Evolutionary conservation across 2,113 vertebrate genomes (phyloP), one percentile per base, ranked within the genome.

Genomic region (Paracanthobrama guichenoti): DNA sequence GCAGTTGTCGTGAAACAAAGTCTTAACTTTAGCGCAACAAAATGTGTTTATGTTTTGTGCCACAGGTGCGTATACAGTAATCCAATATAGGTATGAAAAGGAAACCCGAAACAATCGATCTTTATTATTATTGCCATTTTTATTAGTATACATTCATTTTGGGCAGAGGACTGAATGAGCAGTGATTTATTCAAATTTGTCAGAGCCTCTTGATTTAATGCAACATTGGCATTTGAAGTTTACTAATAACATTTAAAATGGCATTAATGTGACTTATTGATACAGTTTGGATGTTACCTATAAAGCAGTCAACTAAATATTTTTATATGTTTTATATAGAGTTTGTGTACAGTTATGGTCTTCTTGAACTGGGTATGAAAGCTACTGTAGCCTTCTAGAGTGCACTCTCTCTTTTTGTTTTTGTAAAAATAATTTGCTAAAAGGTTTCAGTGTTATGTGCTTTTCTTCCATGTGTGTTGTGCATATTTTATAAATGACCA

Each of bases 21-120:
- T 9, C 31, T 67, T 84, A 79, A 73, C 82, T 71, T 79, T 67
- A 62, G 83, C 64, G 12, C 18, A 59, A 84, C 64, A 79, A 55
- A 55, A 79, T 85, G 48, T 79, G 75, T 50, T 59, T 42, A 69
- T 67, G 73, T 26, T 64, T 72, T 42, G 31, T 55, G 48, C 74
- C 31, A 84, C 83, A 84, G 83, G 83, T 84, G 75, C 24, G 14
- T 14, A 18, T 67, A 6, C 11, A 13, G 18, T 66, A 9, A 20
- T 46, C 8, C 8, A 64, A 20, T 79, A 26, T 14, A 24, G 8
- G 24, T 64, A 13, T 76, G 26, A 8, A 31, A 35, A 24, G 44
- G 22, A 75, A 26, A 46, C 24, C 1, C 16, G 24, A 31, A 66
- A 10, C 55, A 5, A 13, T 46, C 60, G 11, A 18, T 26, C 46